phyloP scores from a whole-genome alignment of 1,140 invertebrate genomes.

The Physella acuta region DNA sequence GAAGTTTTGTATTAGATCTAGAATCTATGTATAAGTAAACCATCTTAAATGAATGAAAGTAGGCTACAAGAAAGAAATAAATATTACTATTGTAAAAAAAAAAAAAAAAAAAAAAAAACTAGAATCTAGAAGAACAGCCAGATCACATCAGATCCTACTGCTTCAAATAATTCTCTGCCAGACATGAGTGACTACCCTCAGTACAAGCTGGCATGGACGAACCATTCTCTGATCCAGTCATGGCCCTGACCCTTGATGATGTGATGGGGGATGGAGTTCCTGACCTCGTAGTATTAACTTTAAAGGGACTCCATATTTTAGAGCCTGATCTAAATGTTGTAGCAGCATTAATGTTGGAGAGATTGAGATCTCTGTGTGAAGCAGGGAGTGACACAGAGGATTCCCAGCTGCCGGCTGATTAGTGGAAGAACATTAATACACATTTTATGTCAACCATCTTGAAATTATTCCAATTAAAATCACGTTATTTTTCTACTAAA shows the following conservation, averaged over 20 bases:
- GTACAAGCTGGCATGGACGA: constrained; percentile 29
- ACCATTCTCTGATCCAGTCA: constrained; percentile 67
- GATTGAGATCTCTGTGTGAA: constrained; percentile 35
- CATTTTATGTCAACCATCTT: no score
- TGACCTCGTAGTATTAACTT: constrained; percentile 70
- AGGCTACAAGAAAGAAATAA: no score
- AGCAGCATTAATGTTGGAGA: constrained; percentile 40
- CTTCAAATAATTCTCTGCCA: background rate
- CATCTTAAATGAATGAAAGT: no score
- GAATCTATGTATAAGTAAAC: no score
- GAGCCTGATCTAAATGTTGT: constrained; percentile 60
- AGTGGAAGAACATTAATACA: no score
- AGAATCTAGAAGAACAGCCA: no score
- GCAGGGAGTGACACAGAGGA: constrained; percentile 21
- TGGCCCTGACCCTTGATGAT: constrained; percentile 68
- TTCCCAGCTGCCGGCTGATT: no score
- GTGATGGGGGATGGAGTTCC: constrained; percentile 72
- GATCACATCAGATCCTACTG: background rate
- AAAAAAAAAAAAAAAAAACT: no score
- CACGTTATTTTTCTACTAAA: no score
- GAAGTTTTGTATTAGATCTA: no score
- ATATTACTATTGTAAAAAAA: no score
- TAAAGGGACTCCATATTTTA: constrained; percentile 71
- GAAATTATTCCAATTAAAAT: no score
- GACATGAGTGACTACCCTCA: constrained; percentile 16